phyloP scores from a whole-genome alignment of 2,888 invertebrate species.

The Eremobia ochroleuca region DNA sequence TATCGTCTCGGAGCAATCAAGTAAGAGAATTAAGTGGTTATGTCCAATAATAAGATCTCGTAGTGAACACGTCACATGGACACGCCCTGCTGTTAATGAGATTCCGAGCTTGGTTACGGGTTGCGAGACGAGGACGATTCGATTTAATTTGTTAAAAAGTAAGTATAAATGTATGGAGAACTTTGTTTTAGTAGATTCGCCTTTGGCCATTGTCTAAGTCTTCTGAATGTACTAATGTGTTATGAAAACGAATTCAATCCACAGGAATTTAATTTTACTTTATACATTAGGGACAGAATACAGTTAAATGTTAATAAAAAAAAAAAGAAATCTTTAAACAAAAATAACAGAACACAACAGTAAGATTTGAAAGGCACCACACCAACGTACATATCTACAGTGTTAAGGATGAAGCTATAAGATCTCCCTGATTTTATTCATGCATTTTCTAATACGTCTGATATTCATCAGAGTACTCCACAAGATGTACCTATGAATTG shows the following conservation, averaged over 20 bases:
- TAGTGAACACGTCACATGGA: slow-evolving; percentile 61
- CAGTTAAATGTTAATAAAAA: no score
- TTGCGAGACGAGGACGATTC: slow-evolving; percentile 57
- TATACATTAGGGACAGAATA: no score
- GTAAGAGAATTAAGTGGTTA: slow-evolving; percentile 67
- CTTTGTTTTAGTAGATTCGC: background rate
- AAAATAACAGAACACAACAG: no score
- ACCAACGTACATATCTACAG: background rate
- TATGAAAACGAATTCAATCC: background rate
- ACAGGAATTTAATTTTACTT: no score
- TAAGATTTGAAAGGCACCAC: background rate
- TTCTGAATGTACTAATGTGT: background rate
- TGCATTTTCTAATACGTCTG: background rate
- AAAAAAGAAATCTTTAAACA: no score
- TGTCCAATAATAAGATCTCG: slow-evolving; percentile 69
- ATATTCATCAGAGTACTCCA: background rate
- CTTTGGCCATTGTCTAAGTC: background rate
- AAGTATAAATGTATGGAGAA: background rate
- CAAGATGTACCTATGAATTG: no score
- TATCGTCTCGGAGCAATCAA: slow-evolving; percentile 61
- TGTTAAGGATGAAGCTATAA: background rate
- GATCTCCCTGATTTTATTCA: background rate
- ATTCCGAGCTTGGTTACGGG: slow-evolving; percentile 34
- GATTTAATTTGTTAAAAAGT: slow-evolving; percentile 18
- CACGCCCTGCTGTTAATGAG: slow-evolving; percentile 67